These are phyloP conservation scores for Hydraecia micacea DNA, from an alignment of 2,888 invertebrate genomes.

Conservation along the genomic window DNA sequence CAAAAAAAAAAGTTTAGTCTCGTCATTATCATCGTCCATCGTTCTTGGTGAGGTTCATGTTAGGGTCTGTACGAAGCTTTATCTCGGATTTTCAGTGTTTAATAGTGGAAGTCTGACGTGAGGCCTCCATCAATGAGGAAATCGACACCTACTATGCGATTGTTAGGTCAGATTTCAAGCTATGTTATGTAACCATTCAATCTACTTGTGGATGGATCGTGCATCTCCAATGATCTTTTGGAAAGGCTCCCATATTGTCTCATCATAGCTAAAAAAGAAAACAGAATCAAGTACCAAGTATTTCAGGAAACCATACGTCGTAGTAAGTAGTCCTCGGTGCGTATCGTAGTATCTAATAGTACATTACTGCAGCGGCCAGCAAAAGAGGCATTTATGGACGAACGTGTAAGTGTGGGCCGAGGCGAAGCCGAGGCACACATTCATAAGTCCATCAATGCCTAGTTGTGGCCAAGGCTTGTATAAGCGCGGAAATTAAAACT, in stretches of 20 bases:
- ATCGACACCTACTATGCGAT: background rate
- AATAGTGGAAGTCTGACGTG: background rate
- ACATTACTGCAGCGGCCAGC: too few relatives aligned
- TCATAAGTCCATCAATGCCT: too few relatives aligned
- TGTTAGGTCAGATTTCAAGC: slow-evolving; percentile 10
- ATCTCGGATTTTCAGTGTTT: background rate
- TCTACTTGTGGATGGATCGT: slow-evolving; percentile 1
- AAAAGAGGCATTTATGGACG: too few relatives aligned
- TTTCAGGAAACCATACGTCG: background rate
- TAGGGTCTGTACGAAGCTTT: background rate
- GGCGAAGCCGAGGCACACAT: too few relatives aligned
- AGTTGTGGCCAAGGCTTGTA: too few relatives aligned
- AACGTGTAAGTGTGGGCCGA: too few relatives aligned
- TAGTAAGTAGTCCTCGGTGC: background rate
- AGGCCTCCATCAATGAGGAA: background rate
- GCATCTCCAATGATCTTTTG: background rate
- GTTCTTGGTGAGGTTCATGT: background rate
- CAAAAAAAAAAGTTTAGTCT: slow-evolving; percentile 8
- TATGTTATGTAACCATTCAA: background rate
- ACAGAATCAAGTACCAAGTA: background rate
- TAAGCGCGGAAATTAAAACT: too few relatives aligned
- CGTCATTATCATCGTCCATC: slow-evolving; percentile 3
- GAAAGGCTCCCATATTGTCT: background rate
- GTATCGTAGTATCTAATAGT: background rate
- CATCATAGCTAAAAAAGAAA: too few relatives aligned